A percentile compares a stretch with the other conserved stretches of the same genome.
phyloP scores from a whole-genome alignment of 1,140 invertebrate species.

The Drosophila fuyamai region DNA sequence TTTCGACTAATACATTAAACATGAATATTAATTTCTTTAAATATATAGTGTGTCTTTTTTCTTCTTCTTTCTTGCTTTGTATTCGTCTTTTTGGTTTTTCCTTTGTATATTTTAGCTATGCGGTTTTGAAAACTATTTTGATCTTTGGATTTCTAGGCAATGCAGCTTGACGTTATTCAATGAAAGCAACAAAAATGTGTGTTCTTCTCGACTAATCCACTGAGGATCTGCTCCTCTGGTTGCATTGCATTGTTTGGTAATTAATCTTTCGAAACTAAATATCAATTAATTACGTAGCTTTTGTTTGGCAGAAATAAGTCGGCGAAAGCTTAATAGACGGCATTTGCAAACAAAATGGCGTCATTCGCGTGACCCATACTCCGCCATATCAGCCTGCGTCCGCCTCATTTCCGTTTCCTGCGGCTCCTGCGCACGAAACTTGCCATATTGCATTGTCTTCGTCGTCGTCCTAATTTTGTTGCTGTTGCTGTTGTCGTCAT shows the following conservation, averaged over 20 bases:
- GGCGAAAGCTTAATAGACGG: constrained; percentile 70
- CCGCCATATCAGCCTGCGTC: constrained; percentile 64
- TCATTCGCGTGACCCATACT: constrained; percentile 70
- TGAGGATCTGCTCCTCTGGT: neutral
- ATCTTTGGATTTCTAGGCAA: constrained; percentile 78
- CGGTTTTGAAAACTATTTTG: constrained; percentile 72
- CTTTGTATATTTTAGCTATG: constrained; percentile 77
- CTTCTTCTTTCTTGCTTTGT: constrained; percentile 10
- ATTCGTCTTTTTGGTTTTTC: constrained; percentile 4
- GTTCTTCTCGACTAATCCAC: constrained; percentile 16
- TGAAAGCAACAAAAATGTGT: constrained; percentile 56
- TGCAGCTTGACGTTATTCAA: constrained; percentile 65
- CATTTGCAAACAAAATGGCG: constrained; percentile 76
- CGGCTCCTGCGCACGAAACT: constrained; percentile 47
- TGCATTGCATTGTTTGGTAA: constrained; percentile 49
- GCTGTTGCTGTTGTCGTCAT: constrained; percentile 2
- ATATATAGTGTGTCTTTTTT: constrained; percentile 46
- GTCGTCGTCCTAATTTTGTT: constrained; percentile 18
- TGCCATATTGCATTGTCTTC: constrained; percentile 56
- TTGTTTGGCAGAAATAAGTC: constrained; percentile 44
- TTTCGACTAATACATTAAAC: constrained; percentile 76
- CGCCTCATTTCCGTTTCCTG: constrained; percentile 25
- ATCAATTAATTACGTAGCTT: constrained; percentile 73
- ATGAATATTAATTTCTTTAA: constrained; percentile 67
- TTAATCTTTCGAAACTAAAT: constrained; percentile 70